phyloP scores from a whole-genome alignment of 2,888 invertebrate genomes.

The Ormyrus nitidulus region DNA sequence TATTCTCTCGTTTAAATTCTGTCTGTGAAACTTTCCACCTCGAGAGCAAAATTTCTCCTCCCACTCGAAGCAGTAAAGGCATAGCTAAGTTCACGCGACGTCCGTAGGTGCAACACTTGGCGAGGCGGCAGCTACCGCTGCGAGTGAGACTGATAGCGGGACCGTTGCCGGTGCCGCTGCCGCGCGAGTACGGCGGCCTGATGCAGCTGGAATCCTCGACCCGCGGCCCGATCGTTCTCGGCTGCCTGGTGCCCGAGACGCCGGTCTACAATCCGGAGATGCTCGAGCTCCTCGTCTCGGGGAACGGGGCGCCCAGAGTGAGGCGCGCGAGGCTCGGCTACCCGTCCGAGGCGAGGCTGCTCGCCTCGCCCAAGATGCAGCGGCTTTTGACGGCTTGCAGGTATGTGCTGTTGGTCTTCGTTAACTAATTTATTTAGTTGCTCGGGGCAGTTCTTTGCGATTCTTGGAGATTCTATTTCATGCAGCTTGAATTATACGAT shows the following conservation, averaged over 20 bases:
- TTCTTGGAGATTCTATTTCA: no score
- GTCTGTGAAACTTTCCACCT: no score
- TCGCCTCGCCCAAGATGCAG: constrained; percentile 76
- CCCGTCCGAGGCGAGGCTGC: constrained; percentile 75
- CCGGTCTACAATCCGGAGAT: constrained; percentile 74
- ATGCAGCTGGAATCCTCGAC: constrained; percentile 74
- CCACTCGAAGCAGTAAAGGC: no score
- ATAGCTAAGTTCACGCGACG: background rate
- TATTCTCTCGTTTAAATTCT: no score
- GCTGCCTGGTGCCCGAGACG: constrained; percentile 76
- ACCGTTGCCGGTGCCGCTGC: constrained; percentile 72
- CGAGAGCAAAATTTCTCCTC: no score
- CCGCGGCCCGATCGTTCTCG: constrained; percentile 76
- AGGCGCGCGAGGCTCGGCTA: constrained; percentile 72
- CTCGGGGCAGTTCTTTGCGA: no score
- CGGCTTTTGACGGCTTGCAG: constrained; percentile 76
- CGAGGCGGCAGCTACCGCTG: constrained; percentile 76
- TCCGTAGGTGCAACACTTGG: constrained; percentile 74
- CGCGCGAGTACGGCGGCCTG: constrained; percentile 73
- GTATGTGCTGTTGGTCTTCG: constrained; percentile 56
- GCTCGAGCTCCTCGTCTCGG: constrained; percentile 72
- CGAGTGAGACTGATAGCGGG: constrained; percentile 77
- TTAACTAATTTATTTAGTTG: no score
- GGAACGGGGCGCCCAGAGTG: constrained; percentile 72
- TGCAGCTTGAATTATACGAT: no score